Evolutionary conservation across 1,140 invertebrate genomes (phyloP).

Genomic region (Zaprionus kolodkinae): DNA sequence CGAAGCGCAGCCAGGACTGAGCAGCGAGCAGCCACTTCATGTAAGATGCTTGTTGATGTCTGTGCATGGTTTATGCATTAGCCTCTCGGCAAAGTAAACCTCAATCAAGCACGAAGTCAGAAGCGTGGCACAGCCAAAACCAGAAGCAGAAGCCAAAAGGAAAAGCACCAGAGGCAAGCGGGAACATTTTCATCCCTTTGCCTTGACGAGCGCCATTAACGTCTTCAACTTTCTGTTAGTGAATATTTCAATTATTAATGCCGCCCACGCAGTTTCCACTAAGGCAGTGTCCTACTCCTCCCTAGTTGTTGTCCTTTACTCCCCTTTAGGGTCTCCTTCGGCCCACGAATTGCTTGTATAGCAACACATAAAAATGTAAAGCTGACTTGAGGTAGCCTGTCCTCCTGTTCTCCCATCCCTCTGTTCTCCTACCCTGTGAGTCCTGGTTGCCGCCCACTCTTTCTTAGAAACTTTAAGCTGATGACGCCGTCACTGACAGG

Average conservation of each 20-base stretch:
- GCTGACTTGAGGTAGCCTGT: conserved; percentile 42
- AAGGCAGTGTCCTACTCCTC: neutral
- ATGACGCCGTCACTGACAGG: conserved; percentile 40
- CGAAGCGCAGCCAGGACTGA: conserved; percentile 10
- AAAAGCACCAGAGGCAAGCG: conserved; percentile 25
- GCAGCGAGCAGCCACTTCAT: conserved; percentile 45
- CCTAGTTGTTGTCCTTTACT: conserved; percentile 3
- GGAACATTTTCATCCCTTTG: conserved; percentile 30
- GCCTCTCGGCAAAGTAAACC: conserved; percentile 72
- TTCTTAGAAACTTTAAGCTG: conserved; percentile 62
- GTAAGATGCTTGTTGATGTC: conserved; percentile 74
- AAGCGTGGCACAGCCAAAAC: conserved; percentile 26
- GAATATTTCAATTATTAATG: conserved; percentile 83
- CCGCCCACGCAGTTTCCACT: conserved; percentile 51
- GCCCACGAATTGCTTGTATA: conserved; percentile 34
- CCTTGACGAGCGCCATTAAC: conserved; percentile 74
- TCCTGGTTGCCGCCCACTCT: conserved; percentile 3
- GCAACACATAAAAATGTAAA: conserved; percentile 74
- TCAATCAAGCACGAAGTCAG: conserved; percentile 69
- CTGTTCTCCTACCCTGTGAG: neutral
- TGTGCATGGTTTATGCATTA: conserved; percentile 82
- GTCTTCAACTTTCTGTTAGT: conserved; percentile 83
- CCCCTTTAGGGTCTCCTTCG: neutral
- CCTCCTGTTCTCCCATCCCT: neutral
- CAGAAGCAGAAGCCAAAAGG: conserved; percentile 24